These are phyloP conservation scores for Lasioglossum calceatum DNA, from an alignment of 2,888 invertebrate genomes.

Conservation along the genomic window DNA sequence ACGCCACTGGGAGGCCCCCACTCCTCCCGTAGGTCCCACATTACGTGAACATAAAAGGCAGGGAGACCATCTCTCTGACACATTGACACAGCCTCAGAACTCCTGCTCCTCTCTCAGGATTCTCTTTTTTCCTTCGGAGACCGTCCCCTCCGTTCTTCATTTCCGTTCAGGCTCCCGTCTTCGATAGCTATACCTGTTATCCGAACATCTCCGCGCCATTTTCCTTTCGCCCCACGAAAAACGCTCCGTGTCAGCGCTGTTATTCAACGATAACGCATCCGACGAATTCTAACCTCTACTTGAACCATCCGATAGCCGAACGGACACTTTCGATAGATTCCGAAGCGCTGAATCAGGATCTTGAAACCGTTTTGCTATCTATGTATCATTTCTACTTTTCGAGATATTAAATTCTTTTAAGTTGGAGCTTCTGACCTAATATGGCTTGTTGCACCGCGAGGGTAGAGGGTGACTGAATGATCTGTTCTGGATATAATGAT, in stretches of 20 bases:
- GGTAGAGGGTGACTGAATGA: too few relatives aligned
- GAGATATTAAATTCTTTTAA: neutral
- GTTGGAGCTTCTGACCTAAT: neutral
- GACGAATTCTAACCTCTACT: neutral
- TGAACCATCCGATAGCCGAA: neutral
- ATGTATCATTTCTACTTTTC: neutral
- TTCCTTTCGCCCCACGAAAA: conserved; percentile 1
- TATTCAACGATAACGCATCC: neutral
- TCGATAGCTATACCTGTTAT: conserved; percentile 48
- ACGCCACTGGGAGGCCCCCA: neutral
- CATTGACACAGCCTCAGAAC: conserved; percentile 74
- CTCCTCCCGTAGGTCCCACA: conserved; percentile 60
- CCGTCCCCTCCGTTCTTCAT: conserved; percentile 40
- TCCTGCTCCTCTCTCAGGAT: conserved; percentile 36
- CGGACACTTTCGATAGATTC: neutral
- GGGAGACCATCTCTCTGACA: conserved; percentile 74
- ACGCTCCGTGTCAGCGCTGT: neutral
- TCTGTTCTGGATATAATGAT: neutral
- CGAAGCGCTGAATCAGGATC: neutral
- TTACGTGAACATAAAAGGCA: conserved; percentile 79
- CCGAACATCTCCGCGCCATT: conserved; percentile 28
- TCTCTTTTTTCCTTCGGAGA: conserved; percentile 28
- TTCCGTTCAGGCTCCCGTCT: conserved; percentile 42
- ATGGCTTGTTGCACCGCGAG: too few relatives aligned
- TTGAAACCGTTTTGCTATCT: neutral